These are phyloP conservation scores for Chlorodrepanis virens DNA, from an alignment of 2,113 vertebrate genomes.

Conservation along the genomic window DNA sequence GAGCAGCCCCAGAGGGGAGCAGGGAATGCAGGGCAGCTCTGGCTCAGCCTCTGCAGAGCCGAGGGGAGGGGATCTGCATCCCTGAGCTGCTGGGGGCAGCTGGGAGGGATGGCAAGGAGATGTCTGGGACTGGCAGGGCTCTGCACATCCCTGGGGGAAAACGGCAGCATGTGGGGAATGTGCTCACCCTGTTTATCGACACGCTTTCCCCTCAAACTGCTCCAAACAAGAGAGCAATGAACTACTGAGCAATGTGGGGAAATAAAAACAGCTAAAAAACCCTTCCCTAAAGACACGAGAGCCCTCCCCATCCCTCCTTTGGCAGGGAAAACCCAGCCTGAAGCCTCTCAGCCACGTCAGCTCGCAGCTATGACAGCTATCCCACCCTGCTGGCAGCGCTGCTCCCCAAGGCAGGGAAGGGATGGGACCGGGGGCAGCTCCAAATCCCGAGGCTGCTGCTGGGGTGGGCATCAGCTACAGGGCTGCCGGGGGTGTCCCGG, in stretches of 20 bases:
- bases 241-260: not conserved
- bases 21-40: not conserved
- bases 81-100: rapidly evolving
- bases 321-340: not conserved
- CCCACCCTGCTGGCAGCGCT: not conserved
- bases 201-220: not conserved
- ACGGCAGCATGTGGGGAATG: not conserved
- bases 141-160: not conserved
- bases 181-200: not conserved
- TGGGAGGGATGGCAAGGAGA: not conserved
- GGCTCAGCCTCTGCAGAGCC: not conserved
- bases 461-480: not conserved
- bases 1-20: not conserved
- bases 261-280: not conserved
- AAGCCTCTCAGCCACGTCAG: not conserved
- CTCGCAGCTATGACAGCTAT: slow-evolving; percentile 31
- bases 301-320: not conserved
- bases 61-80: not conserved
- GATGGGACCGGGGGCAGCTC: not conserved
- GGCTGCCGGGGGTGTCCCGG: not conserved
- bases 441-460: not conserved
- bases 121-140: not conserved
- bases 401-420: not conserved
- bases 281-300: not conserved
- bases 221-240: not conserved